Conservation (phyloP, 1,140 invertebrate genomes). For the Trichomalopsis sarcophagae region DNA sequence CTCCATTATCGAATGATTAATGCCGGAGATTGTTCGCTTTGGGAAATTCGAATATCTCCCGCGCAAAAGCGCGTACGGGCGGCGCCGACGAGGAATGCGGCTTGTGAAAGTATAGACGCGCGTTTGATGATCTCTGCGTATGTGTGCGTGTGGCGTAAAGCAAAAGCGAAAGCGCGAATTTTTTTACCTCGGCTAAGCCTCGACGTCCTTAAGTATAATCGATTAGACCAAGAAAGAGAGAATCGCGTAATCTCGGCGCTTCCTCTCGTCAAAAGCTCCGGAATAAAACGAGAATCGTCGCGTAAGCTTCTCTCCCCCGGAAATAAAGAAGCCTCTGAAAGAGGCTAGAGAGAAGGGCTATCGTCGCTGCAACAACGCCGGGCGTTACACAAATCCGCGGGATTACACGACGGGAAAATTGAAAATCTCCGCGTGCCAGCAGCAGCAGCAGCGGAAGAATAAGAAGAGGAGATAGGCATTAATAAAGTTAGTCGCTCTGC, state of each 20-base stretch:
- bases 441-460: not conserved
- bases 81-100: not conserved
- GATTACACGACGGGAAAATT: slow-evolving; percentile 24
- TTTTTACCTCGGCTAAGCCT: too few relatives aligned
- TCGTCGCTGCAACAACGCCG: not conserved
- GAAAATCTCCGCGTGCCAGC: slow-evolving; percentile 29
- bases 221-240: too few relatives aligned
- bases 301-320: not conserved
- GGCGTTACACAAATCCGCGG: slow-evolving; percentile 12
- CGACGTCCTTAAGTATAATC: too few relatives aligned
- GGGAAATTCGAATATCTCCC: not conserved
- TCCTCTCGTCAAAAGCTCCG: too few relatives aligned
- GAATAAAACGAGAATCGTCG: not conserved
- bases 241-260: too few relatives aligned
- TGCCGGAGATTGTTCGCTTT: slow-evolving; percentile 30
- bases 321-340: not conserved
- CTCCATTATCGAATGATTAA: slow-evolving; percentile 45
- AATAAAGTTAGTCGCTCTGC: slow-evolving; percentile 38
- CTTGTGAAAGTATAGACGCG: not conserved
- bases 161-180: too few relatives aligned
- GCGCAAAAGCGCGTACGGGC: not conserved
- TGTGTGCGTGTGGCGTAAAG: too few relatives aligned
- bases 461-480: not conserved
- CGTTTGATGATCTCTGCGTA: too few relatives aligned
- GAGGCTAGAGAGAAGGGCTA: too few relatives aligned